Conservation (phyloP, 2,797 vertebrate genomes). For the Acipenser transmontanus region DNA sequence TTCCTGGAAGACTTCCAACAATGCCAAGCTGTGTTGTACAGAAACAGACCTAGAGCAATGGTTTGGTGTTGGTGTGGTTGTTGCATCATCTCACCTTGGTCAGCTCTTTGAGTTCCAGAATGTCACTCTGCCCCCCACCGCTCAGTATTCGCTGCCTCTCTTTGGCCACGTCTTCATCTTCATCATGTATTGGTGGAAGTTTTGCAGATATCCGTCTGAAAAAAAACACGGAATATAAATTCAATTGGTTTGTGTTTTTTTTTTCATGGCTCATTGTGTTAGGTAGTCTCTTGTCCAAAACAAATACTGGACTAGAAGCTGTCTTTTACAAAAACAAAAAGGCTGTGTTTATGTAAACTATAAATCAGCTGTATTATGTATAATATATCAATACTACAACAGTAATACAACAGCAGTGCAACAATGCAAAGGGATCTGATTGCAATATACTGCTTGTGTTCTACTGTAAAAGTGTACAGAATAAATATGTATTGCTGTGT, state of each 20-base stretch:
- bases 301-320: background rate
- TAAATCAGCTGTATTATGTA: too few relatives aligned
- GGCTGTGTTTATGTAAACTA: too few relatives aligned
- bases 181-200: constrained; percentile 59
- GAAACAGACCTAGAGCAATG: too few relatives aligned
- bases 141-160: constrained; percentile 68
- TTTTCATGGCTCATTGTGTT: background rate
- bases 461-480: too few relatives aligned
- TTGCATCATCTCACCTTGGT: constrained; percentile 52
- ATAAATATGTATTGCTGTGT: too few relatives aligned
- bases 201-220: constrained; percentile 54
- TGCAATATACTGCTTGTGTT: too few relatives aligned
- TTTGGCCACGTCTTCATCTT: constrained; percentile 67
- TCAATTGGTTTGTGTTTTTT: background rate
- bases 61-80: background rate
- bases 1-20: background rate
- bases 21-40: background rate
- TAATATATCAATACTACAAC: too few relatives aligned
- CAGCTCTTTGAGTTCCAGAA: constrained; percentile 65
- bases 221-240: background rate
- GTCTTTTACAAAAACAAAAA: background rate
- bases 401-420: too few relatives aligned
- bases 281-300: background rate
- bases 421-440: too few relatives aligned
- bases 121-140: constrained; percentile 68